These are phyloP conservation scores for Drosophila kokeensis DNA, from an alignment of 2,888 invertebrate genomes.

Conservation along the genomic window DNA sequence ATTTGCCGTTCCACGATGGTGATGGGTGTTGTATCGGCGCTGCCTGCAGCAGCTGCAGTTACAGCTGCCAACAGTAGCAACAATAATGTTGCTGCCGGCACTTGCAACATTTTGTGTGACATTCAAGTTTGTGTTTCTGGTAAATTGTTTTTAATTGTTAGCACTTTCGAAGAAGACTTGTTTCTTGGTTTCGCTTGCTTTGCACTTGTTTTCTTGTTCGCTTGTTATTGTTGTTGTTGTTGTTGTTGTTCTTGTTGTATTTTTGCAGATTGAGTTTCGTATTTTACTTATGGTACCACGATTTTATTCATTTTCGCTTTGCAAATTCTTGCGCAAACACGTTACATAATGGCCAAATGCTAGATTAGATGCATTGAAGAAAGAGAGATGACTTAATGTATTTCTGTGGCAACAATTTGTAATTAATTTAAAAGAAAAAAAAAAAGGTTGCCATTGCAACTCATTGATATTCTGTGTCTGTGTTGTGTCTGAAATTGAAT, in stretches of 20 bases:
- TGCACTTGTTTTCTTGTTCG: slow-evolving; percentile 42
- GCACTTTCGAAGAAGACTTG: slow-evolving; percentile 51
- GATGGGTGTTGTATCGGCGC: slow-evolving; percentile 44
- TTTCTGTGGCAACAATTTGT: slow-evolving; percentile 30
- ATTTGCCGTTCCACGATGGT: slow-evolving; percentile 66
- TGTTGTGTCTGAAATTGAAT: slow-evolving; percentile 31
- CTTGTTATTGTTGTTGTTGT: slow-evolving; percentile 13
- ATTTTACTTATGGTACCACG: slow-evolving; percentile 70
- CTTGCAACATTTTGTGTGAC: slow-evolving; percentile 78
- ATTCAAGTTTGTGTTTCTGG: slow-evolving; percentile 56
- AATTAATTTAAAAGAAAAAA: slow-evolving; percentile 56
- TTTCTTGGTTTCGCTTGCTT: slow-evolving; percentile 27
- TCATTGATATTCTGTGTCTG: slow-evolving; percentile 69
- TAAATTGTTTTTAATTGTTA: slow-evolving; percentile 69
- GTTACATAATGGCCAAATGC: slow-evolving; percentile 74
- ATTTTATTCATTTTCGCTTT: slow-evolving; percentile 78
- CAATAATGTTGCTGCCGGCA: slow-evolving; percentile 70
- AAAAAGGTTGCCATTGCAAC: slow-evolving; percentile 28
- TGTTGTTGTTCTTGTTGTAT: slow-evolving; percentile 33
- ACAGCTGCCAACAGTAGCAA: slow-evolving; percentile 61
- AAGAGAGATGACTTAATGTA: background rate
- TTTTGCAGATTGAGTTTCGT: slow-evolving; percentile 44
- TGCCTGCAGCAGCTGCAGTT: slow-evolving; percentile 26
- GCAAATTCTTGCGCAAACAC: slow-evolving; percentile 45
- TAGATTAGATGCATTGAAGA: slow-evolving; percentile 22